phyloP scores from a whole-genome alignment of 2,797 vertebrate species.

The Numenius phaeopus region DNA sequence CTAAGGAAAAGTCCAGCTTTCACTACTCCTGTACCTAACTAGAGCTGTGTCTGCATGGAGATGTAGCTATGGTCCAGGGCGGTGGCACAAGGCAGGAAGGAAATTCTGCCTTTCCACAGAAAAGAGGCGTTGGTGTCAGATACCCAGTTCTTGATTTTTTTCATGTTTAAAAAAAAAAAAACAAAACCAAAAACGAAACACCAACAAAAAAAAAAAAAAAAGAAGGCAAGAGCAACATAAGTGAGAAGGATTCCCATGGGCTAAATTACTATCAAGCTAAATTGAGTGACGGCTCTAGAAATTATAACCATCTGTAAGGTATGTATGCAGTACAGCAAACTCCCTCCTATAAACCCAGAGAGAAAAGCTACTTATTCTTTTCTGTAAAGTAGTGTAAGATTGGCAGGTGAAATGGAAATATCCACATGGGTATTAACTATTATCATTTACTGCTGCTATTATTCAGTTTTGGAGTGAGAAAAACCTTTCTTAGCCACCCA shows the following conservation, averaged over 20 bases:
- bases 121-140: background rate
- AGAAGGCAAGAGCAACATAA: background rate
- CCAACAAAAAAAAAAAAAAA: constrained; percentile 20
- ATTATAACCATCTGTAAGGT: constrained; percentile 30
- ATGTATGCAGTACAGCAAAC: background rate
- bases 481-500: background rate
- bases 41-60: background rate
- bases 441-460: background rate
- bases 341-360: background rate
- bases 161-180: background rate
- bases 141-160: background rate
- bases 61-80: rapidly evolving
- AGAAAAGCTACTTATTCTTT: background rate
- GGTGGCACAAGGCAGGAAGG: background rate
- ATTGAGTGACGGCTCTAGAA: background rate
- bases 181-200: constrained; percentile 28
- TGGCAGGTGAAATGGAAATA: constrained; percentile 40
- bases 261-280: background rate
- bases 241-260: constrained; percentile 27
- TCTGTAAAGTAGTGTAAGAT: background rate
- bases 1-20: background rate
- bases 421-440: background rate
- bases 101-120: background rate
- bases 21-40: rapidly evolving
- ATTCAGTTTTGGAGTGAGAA: background rate